A percentile compares a stretch with the other conserved stretches of the same genome.
These are phyloP conservation scores for Hirtodrosophila confusa DNA, from an alignment of 2,888 invertebrate genomes.

Conservation along the genomic window DNA sequence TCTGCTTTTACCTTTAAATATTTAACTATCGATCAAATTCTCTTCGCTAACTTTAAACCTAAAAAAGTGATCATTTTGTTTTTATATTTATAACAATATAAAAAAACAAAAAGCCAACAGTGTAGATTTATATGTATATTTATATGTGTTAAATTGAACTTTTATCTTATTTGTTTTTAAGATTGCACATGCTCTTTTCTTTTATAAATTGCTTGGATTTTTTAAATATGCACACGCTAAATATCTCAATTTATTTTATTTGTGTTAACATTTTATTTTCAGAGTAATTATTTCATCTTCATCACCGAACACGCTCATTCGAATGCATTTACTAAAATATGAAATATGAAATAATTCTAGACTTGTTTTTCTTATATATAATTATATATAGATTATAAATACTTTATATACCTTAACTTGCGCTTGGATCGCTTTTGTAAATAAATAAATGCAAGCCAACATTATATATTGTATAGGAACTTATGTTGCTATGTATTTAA, in stretches of 20 bases:
- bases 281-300: constrained; percentile 8
- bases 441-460: constrained; percentile 47
- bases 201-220: neutral
- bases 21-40: no score
- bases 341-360: neutral
- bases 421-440: constrained; percentile 47
- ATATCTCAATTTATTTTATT: neutral
- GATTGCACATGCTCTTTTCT: neutral
- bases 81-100: no score
- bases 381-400: constrained; percentile 19
- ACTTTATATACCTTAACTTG: constrained; percentile 41
- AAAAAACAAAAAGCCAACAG: no score
- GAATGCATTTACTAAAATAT: constrained; percentile 12
- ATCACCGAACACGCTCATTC: constrained; percentile 5
- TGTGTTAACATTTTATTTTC: constrained; percentile 4
- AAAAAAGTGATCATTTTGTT: no score
- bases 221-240: neutral
- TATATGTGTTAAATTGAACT: neutral
- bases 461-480: constrained; percentile 1
- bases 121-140: no score
- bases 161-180: neutral
- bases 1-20: no score
- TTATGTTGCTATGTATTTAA: neutral
- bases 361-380: neutral
- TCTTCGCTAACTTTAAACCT: no score